These are phyloP conservation scores for Piprites chloris DNA, from an alignment of 2,113 vertebrate genomes.

Conservation along the genomic window DNA sequence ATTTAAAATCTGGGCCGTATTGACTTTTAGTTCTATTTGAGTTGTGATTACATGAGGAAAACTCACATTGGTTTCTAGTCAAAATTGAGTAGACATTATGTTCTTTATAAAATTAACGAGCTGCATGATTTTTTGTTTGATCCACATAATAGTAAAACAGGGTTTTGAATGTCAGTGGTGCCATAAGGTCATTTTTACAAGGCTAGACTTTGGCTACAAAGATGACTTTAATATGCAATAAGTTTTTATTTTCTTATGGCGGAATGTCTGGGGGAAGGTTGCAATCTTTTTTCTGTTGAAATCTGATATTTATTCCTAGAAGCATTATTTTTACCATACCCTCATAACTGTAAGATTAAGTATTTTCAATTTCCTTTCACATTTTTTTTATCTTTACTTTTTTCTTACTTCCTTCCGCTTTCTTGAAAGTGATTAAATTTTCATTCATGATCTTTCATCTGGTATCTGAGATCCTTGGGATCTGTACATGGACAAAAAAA, in stretches of 20 bases:
- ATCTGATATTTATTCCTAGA: neutral
- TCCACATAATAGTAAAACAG: neutral
- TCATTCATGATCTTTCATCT: neutral
- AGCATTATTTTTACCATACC: neutral
- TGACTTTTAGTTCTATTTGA: slow-evolving; percentile 8
- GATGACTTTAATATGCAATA: neutral
- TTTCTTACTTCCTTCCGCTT: neutral
- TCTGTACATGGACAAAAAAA: neutral
- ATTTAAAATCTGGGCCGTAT: neutral
- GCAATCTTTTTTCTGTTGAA: neutral
- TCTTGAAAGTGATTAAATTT: neutral
- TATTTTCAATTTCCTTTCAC: neutral
- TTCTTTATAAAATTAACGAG: neutral
- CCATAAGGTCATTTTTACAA: neutral
- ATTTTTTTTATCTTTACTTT: neutral
- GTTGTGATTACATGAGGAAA: neutral
- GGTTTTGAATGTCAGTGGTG: neutral
- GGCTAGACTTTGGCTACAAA: neutral
- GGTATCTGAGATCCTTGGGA: neutral
- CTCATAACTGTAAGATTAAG: neutral
- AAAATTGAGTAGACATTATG: neutral
- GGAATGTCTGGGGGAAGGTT: neutral
- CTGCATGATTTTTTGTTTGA: neutral
- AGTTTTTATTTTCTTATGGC: neutral
- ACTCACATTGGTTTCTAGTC: neutral